Evolutionary conservation across 2,797 vertebrate species (phyloP).

Genomic region (Pelochelys cantorii): DNA sequence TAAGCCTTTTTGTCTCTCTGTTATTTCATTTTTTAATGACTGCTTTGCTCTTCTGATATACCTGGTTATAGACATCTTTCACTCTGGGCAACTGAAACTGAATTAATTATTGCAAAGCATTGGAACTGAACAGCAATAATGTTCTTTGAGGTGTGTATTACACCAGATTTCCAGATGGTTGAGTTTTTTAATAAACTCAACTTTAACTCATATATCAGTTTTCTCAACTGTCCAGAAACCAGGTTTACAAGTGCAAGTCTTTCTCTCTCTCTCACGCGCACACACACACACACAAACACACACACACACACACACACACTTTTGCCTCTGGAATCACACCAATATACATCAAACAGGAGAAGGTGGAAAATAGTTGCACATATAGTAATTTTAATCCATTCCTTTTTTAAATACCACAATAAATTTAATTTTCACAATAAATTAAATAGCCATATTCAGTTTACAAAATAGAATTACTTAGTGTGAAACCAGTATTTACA

Average conservation of each 20-base stretch:
- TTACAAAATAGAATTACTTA: slow-evolving; percentile 91
- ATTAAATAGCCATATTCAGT: slow-evolving; percentile 88
- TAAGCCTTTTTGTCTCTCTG: slow-evolving; percentile 32
- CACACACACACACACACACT: background rate
- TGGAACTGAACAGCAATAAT: slow-evolving; percentile 12
- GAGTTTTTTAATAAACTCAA: slow-evolving; percentile 44
- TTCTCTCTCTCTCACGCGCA: background rate
- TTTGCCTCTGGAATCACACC: background rate
- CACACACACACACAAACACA: background rate
- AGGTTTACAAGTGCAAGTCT: background rate
- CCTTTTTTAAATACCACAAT: slow-evolving; percentile 87
- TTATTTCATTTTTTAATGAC: slow-evolving; percentile 28
- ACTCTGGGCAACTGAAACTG: background rate
- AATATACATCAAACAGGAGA: slow-evolving; percentile 32
- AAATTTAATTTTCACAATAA: slow-evolving; percentile 89
- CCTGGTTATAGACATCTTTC: slow-evolving; percentile 18
- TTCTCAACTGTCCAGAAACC: slow-evolving; percentile 26
- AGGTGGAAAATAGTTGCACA: slow-evolving; percentile 70
- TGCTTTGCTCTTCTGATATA: slow-evolving; percentile 4
- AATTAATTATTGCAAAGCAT: slow-evolving; percentile 51
- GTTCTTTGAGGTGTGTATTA: slow-evolving; percentile 32
- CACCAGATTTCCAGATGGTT: slow-evolving; percentile 35
- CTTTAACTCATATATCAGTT: background rate
- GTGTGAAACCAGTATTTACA: slow-evolving; percentile 88
- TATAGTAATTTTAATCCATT: slow-evolving; percentile 88